These are phyloP conservation scores for Tetragonula carbonaria DNA, from an alignment of 2,888 invertebrate genomes.

Conservation along the genomic window DNA sequence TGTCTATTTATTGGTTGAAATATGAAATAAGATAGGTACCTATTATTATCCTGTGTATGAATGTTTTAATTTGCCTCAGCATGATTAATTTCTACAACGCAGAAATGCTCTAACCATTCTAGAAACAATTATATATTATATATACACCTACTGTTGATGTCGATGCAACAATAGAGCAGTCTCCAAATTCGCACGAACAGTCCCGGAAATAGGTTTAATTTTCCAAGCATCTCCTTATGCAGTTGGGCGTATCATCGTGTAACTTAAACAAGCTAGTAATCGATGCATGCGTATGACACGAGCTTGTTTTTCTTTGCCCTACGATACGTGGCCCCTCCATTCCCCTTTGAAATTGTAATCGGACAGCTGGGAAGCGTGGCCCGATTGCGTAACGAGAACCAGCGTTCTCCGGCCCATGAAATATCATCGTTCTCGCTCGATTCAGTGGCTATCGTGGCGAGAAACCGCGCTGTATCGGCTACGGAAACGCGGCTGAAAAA, in stretches of 20 bases:
- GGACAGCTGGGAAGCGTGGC: constrained; percentile 78
- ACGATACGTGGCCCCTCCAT: constrained; percentile 44
- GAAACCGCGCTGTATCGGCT: constrained; percentile 45
- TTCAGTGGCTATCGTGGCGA: constrained; percentile 20
- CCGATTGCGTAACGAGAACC: constrained; percentile 75
- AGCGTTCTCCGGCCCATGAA: constrained; percentile 53
- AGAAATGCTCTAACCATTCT: too few species aligned
- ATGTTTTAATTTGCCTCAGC: background rate
- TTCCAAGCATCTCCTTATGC: constrained; percentile 7
- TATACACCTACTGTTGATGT: too few species aligned
- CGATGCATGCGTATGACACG: constrained; percentile 46
- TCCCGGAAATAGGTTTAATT: constrained; percentile 53
- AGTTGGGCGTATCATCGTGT: constrained; percentile 36
- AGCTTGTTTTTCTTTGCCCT: constrained; percentile 60
- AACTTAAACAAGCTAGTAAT: constrained; percentile 58
- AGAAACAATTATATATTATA: too few species aligned
- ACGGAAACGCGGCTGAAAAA: constrained; percentile 56
- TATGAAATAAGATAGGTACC: background rate
- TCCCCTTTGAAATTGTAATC: constrained; percentile 51
- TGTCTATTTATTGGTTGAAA: too few species aligned
- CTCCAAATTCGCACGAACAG: background rate
- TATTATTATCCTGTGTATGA: background rate
- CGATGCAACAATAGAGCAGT: background rate
- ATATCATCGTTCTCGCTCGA: constrained; percentile 51
- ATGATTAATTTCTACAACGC: too few species aligned